Percentiles rank a stretch among this genome's conserved stretches.
Conservation (phyloP, 2,888 invertebrate genomes). For the Oxycera nigricornis region DNA sequence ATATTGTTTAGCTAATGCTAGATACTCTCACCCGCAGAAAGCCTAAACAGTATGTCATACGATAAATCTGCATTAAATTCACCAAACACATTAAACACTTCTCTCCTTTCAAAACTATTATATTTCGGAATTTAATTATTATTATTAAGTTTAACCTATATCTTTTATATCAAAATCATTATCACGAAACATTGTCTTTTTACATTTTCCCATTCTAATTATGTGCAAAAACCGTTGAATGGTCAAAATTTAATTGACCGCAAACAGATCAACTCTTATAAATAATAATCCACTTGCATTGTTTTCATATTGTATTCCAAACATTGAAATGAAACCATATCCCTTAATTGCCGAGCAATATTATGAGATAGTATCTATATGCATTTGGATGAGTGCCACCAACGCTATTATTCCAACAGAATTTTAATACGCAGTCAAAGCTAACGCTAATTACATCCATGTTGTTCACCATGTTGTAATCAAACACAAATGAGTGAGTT, state of each 20-base stretch:
- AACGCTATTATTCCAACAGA: not conserved
- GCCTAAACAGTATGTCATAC: too few species aligned
- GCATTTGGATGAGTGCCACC: not conserved
- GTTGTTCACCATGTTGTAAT: slow-evolving; percentile 23
- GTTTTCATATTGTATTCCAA: not conserved
- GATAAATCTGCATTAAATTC: too few species aligned
- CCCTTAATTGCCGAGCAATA: not conserved
- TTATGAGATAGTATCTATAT: not conserved
- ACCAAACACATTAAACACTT: too few species aligned
- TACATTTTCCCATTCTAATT: not conserved
- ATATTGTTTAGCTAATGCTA: too few species aligned
- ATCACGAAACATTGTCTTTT: slow-evolving; percentile 17
- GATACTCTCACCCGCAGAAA: too few species aligned
- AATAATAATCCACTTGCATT: not conserved
- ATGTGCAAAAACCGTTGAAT: not conserved
- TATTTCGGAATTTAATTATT: not conserved
- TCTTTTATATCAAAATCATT: slow-evolving; percentile 8
- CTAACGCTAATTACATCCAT: slow-evolving; percentile 17
- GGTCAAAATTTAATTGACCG: slow-evolving; percentile 3
- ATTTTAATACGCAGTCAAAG: slow-evolving; percentile 16
- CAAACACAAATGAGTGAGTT: slow-evolving; percentile 12
- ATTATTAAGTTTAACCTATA: slow-evolving; percentile 13
- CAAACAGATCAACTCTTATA: not conserved
- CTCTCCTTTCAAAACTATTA: too few species aligned
- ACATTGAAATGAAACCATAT: slow-evolving; percentile 5